Conservation (phyloP, 2,797 vertebrate species). For the Urophycis tenuis region DNA sequence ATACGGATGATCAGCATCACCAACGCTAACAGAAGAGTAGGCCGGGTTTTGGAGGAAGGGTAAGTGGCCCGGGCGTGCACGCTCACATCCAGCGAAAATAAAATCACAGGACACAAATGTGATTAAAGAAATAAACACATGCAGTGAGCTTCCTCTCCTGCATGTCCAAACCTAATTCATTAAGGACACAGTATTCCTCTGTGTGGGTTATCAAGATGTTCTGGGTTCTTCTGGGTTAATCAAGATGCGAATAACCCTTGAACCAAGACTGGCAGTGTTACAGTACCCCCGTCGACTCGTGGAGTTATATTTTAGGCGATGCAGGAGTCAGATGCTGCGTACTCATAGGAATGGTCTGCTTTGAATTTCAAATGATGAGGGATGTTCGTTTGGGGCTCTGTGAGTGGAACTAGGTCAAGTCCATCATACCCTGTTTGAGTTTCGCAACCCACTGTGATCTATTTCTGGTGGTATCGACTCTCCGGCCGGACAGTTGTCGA, state of each 20-base stretch:
- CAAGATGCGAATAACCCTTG: not conserved
- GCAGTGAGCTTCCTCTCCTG: not conserved
- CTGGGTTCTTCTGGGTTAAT: not conserved
- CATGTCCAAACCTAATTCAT: not conserved
- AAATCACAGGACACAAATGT: not conserved
- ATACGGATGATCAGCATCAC: not conserved
- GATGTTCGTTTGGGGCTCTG: constrained; percentile 34
- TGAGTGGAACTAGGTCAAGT: constrained; percentile 63
- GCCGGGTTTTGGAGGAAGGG: constrained; percentile 16
- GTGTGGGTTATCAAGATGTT: not conserved
- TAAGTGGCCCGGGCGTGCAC: not conserved
- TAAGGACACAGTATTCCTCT: not conserved
- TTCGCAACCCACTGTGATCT: constrained; percentile 46
- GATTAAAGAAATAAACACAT: not conserved
- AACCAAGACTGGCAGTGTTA: not conserved
- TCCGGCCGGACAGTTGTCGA: not conserved
- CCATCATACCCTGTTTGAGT: constrained; percentile 44
- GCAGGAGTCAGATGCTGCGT: constrained; percentile 33
- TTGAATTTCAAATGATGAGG: constrained; percentile 51
- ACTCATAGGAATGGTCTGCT: constrained; percentile 36
- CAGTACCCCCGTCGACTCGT: not conserved
- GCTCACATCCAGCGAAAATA: not conserved
- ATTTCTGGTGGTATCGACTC: constrained; percentile 38
- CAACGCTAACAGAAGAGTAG: constrained; percentile 11
- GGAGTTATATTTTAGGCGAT: constrained; percentile 16